A percentile compares a stretch with the other conserved stretches of the same genome.
Evolutionary conservation across 2,113 vertebrate species (phyloP).

Genomic region (Rhineura floridana): DNA sequence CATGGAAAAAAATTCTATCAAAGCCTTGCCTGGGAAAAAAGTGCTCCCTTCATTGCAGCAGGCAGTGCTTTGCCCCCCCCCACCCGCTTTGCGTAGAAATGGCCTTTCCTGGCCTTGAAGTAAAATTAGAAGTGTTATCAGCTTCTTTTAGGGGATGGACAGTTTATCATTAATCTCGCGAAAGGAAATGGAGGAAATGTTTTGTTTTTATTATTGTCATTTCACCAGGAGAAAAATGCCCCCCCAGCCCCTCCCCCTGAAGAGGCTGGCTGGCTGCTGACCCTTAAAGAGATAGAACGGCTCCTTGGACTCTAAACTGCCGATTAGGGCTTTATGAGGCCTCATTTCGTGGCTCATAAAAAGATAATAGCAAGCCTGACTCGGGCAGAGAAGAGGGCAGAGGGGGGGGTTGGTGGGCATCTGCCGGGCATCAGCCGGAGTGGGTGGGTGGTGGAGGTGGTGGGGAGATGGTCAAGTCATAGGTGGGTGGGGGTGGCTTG

Average conservation of each 20-base stretch:
- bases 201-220: slow-evolving; percentile 59
- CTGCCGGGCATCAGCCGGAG: too few species aligned
- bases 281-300: slow-evolving; percentile 12
- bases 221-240: slow-evolving; percentile 58
- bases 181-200: slow-evolving; percentile 76
- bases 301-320: neutral
- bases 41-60: slow-evolving; percentile 79
- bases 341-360: neutral
- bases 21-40: slow-evolving; percentile 75
- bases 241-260: neutral
- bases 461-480: neutral
- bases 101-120: slow-evolving; percentile 82
- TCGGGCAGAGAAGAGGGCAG: too few species aligned
- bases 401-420: too few species aligned
- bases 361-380: neutral
- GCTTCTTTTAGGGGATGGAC: slow-evolving; percentile 86
- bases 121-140: slow-evolving; percentile 90
- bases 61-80: slow-evolving; percentile 76
- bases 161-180: slow-evolving; percentile 91
- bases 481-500: neutral
- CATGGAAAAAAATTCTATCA: slow-evolving; percentile 85
- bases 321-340: neutral
- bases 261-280: neutral
- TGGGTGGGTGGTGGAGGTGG: too few species aligned
- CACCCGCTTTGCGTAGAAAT: slow-evolving; percentile 89